A percentile compares a stretch with the other conserved stretches of the same genome.
These are phyloP conservation scores for Drosophila repletoides DNA, from an alignment of 1,140 invertebrate species.

Conservation along the genomic window DNA sequence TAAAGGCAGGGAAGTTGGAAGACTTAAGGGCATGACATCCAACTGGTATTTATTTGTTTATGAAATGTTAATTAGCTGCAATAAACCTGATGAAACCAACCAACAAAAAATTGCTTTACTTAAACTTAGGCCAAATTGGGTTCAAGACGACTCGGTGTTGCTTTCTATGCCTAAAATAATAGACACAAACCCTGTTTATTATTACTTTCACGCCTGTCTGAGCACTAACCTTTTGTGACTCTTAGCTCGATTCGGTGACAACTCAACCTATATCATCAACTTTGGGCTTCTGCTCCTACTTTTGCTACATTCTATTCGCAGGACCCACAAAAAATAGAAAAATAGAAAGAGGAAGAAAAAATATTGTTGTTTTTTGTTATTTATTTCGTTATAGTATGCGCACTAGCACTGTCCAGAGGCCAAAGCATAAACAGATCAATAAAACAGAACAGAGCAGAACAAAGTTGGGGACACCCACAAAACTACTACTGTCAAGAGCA, in stretches of 20 bases:
- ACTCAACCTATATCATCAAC: slow-evolving; percentile 27
- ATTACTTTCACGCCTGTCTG: slow-evolving; percentile 68
- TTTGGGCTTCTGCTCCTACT: neutral
- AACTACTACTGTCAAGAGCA: slow-evolving; percentile 47
- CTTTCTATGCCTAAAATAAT: slow-evolving; percentile 6
- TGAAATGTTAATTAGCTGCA: slow-evolving; percentile 41
- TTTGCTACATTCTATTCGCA: neutral
- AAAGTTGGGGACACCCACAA: slow-evolving; percentile 29
- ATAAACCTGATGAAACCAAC: slow-evolving; percentile 3
- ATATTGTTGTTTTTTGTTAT: slow-evolving; percentile 15
- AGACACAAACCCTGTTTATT: slow-evolving; percentile 49
- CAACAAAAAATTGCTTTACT: neutral
- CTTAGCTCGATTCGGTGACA: slow-evolving; percentile 10
- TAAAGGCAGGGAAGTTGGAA: neutral
- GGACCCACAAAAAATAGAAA: neutral
- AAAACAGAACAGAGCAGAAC: slow-evolving; percentile 56
- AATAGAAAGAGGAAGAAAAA: neutral
- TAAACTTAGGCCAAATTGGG: neutral
- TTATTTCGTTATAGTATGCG: slow-evolving; percentile 3
- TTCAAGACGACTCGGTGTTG: neutral
- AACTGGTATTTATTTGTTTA: slow-evolving; percentile 33
- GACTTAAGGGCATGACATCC: slow-evolving; percentile 2
- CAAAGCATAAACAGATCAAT: slow-evolving; percentile 74
- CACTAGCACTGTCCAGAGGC: slow-evolving; percentile 31
- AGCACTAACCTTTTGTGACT: slow-evolving; percentile 49